Base-by-base conservation (phyloP, 2,888 invertebrate species). In the Schrankia costaestrigalis region DNA sequence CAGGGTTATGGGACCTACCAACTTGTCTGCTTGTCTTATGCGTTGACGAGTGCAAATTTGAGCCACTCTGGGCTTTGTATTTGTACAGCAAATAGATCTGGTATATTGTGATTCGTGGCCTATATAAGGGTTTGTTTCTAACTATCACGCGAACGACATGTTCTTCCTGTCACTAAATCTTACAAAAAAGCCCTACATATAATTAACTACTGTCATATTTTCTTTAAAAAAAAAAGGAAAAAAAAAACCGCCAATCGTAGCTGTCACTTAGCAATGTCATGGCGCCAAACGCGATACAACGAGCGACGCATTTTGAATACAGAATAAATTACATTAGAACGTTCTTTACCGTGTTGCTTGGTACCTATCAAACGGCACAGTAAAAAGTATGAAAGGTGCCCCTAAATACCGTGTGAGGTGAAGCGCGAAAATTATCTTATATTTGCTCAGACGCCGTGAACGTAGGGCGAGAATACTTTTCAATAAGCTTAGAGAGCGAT, bases 341-440 rank as follows among this genome's bases (percentile, higher is more conserved):
- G 68, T 56, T 68, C 53, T 54, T 50, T 55, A 44, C 55, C 55
- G 59, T 44, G 52, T 56, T 51, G n/a, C n/a, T n/a, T n/a, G 57
- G 56, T 66, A 63, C 70, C 74, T 73, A 73, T 78, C 78, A 78
- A 81, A 77, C 81, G 81, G 75, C 61, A 67, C 68, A 65, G 78
- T 81, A 81, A 81, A 80, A 80, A 85, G 82, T 84, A 83, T 81
- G 82, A 85, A 85, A 86, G 84, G 86, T 86, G 81, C 79, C 85
- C 85, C 85, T 85, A 85, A 87, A 85, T 85, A 85, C 84, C 84
- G 77, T 41, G 85, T 82, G 80, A 84, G 81, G 78, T 81, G 86
- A 78, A 85, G 85, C 84, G 85, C 67, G 72, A 85, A 83, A 87
- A 87, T 87, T 86, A 86, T 87, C 86, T 87, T 87, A 87, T 87